Base-by-base conservation (phyloP, 2,113 vertebrate genomes). In the Uropsilus gracilis region DNA sequence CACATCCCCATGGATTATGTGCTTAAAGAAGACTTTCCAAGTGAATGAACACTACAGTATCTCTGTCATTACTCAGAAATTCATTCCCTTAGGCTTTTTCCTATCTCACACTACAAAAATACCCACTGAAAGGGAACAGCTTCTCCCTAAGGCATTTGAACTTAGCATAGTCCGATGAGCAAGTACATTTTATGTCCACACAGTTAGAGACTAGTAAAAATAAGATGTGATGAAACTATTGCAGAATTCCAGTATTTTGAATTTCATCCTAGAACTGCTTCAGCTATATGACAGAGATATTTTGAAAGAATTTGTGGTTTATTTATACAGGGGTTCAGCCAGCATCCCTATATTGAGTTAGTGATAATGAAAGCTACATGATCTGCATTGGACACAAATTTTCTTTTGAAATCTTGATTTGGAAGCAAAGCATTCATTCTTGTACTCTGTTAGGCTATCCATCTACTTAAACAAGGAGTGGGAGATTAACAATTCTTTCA, bases 161-260 rank as follows among this genome's bases (percentile, higher is more conserved):
- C 24, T 96, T 89, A 76, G 46, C 42, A 63, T 76, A 90, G 32
- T 64, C 37, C 83, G 48, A 53, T 34, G 26, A 89, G 2, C 82
- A 77, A 86, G 28, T 69, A 50, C 32, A 39, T 53, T 69, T 75
- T 87, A 80, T 12, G 3, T 1, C 66, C 16, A 72, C 7, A 34
- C 4, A 64, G 34, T 48, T 82, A 63, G 61, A 91, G 34, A n/a
- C 73, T 82, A 86, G 50, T 57, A 57, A 92, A 93, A 94, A 86
- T 73, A 84, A 86, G 44, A 69, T 90, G 32, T 72, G 72, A 87
- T 90, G 55, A 80, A 86, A 87, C 42, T 71, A 20, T 82, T 59
- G 17, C 50, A 9, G 73, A 93, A 94, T 78, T 83, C 26, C 69
- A 82, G 59, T 20, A 6, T 78, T 77, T 91, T 89, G 68, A 89